phyloP scores from a whole-genome alignment of 2,888 invertebrate species.

The Orthosia gothica region DNA sequence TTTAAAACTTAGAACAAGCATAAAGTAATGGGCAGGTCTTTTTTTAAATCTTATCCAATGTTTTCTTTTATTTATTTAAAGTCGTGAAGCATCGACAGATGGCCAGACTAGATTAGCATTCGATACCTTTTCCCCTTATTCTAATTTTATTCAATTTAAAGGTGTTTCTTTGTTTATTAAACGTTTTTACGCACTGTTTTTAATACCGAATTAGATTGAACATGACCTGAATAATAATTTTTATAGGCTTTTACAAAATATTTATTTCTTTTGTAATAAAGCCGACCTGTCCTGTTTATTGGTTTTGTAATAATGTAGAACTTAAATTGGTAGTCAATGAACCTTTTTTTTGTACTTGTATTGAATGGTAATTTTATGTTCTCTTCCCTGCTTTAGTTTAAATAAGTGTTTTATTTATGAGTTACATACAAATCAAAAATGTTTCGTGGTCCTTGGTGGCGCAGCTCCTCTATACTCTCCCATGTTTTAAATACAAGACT shows the following conservation, averaged over 20 bases:
- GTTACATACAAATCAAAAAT: too few species aligned
- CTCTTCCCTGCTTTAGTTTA: not conserved
- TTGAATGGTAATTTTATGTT: not conserved
- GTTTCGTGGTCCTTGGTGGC: too few species aligned
- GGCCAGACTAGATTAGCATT: constrained; percentile 23
- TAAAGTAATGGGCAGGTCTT: too few species aligned
- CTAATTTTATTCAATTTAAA: constrained; percentile 52
- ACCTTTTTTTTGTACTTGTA: not conserved
- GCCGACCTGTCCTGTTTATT: constrained; percentile 19
- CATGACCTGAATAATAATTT: constrained; percentile 50
- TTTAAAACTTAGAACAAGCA: too few species aligned
- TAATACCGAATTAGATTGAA: constrained; percentile 53
- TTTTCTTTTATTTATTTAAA: constrained; percentile 9
- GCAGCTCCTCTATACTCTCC: too few species aligned
- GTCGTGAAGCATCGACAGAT: not conserved
- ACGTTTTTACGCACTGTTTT: constrained; percentile 43
- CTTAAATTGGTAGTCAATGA: not conserved
- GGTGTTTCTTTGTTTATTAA: constrained; percentile 55
- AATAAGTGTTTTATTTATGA: not conserved
- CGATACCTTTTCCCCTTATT: constrained; percentile 46
- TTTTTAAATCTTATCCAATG: not conserved
- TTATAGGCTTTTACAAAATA: constrained; percentile 21
- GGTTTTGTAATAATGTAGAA: not conserved
- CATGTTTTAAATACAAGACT: not conserved
- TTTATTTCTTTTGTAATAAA: constrained; percentile 45